Percentiles rank a stretch among this genome's conserved stretches.
Evolutionary conservation across 2,113 vertebrate species (phyloP).

Genomic region (Thomomys bottae): DNA sequence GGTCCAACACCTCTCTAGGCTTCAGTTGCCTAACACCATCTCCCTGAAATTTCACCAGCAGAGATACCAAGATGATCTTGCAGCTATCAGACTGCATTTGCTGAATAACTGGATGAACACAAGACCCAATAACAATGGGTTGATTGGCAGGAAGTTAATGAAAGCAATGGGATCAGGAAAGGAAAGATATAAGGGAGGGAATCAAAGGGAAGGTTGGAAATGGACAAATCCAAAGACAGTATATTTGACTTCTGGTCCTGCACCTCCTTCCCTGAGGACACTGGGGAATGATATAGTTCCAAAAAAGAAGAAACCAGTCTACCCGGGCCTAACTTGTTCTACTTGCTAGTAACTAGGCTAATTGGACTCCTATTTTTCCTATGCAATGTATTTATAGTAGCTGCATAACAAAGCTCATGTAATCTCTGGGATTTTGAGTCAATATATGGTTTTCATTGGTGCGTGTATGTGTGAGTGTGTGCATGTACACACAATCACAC

Average conservation of each 20-base stretch:
- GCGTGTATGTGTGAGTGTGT: too few species aligned
- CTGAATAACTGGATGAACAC: neutral
- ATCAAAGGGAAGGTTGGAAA: neutral
- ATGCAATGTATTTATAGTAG: neutral
- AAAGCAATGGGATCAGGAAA: neutral
- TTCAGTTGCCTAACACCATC: neutral
- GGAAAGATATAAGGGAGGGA: too few species aligned
- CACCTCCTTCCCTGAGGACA: neutral
- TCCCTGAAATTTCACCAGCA: neutral
- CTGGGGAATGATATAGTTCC: too few species aligned
- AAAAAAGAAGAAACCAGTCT: neutral
- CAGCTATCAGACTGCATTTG: neutral
- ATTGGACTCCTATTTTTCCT: neutral
- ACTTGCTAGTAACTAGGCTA: neutral
- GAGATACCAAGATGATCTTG: neutral
- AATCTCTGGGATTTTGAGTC: neutral
- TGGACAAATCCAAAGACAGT: neutral
- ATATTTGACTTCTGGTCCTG: neutral
- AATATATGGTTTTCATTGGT: neutral
- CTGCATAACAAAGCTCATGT: neutral
- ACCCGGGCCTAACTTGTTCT: too few species aligned
- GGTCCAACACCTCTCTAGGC: neutral
- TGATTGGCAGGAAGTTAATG: neutral
- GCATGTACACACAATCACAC: neutral
- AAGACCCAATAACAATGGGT: neutral